Percentiles rank a stretch among this genome's conserved stretches.
These are phyloP conservation scores for Gobio occitaniae DNA, from an alignment of 2,797 vertebrate species.

Conservation along the genomic window DNA sequence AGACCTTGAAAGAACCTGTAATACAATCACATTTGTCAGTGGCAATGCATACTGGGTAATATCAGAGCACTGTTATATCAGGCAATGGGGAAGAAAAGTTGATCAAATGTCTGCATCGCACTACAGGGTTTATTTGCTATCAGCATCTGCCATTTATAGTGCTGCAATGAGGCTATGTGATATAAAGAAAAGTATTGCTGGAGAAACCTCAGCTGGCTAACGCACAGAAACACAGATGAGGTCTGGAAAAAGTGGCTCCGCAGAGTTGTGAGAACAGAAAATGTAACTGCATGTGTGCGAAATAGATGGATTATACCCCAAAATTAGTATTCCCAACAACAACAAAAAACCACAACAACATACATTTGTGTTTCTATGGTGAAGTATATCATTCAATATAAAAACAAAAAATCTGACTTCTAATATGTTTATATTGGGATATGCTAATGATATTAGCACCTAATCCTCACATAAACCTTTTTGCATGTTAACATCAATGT, in stretches of 20 bases:
- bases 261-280: neutral
- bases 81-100: conserved; percentile 4
- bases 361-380: neutral
- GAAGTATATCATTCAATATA: no score
- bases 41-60: conserved; percentile 28
- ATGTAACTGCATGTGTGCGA: neutral
- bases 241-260: conserved; percentile 20
- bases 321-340: neutral
- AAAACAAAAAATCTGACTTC: neutral
- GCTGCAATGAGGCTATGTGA: conserved; percentile 14
- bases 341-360: no score
- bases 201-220: conserved; percentile 16
- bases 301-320: neutral
- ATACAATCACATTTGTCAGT: conserved; percentile 16
- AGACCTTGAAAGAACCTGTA: conserved; percentile 35
- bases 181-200: conserved; percentile 12
- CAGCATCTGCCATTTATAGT: conserved; percentile 5
- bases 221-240: neutral
- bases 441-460: neutral
- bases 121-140: conserved; percentile 2
- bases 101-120: conserved; percentile 4
- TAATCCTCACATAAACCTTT: neutral
- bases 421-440: neutral
- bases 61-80: conserved; percentile 1
- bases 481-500: neutral